Base-by-base conservation (phyloP, 2,797 vertebrate genomes). In the Bothrops alternatus region DNA sequence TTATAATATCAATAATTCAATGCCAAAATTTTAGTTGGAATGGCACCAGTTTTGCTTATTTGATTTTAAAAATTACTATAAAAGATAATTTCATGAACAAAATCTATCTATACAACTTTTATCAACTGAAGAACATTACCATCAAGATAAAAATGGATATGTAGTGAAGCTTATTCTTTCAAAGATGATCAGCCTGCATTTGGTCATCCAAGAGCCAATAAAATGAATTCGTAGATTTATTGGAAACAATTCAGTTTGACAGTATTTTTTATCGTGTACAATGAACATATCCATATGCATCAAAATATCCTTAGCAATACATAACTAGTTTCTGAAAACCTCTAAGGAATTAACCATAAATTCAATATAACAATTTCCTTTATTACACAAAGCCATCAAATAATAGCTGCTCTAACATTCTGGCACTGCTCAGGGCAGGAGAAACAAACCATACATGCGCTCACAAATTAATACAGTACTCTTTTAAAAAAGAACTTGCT, bases 321-420 rank as follows among this genome's bases (percentile, higher is more conserved):
- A 86, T 93, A 91, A 18, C 87, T 89, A 63, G 13, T 5, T 86
- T 14, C 37, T 53, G 32, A 20, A 37, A 94, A 92, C 56, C 65
- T 69, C 57, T 89, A 23, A 92, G 53, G 88, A 93, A 95, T 58
- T 69, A 93, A 3, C 32, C 78, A 90, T 60, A 88, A 90, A 78
- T 92, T 85, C 28, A 63, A 23, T 16, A 60, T 82, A 53, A 90
- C 88, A 93, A 14, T 53, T 85, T 91, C 57, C 26, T 57, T n/a
- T 28, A 57, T 2, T 26, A 37, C 87, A 94, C 16, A 55, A 32
- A 94, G 42, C 87, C 87, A 61, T 90, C 88, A 87, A 3, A 0
- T 57, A 92, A 53, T 13, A 53, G 95, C 0, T 26, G 56, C 90
- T 89, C 56, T 94, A 63, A 47, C 13, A 65, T 94, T 93, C 42